phyloP scores from a whole-genome alignment of 2,888 invertebrate genomes.

The Phaedon cochleariae region DNA sequence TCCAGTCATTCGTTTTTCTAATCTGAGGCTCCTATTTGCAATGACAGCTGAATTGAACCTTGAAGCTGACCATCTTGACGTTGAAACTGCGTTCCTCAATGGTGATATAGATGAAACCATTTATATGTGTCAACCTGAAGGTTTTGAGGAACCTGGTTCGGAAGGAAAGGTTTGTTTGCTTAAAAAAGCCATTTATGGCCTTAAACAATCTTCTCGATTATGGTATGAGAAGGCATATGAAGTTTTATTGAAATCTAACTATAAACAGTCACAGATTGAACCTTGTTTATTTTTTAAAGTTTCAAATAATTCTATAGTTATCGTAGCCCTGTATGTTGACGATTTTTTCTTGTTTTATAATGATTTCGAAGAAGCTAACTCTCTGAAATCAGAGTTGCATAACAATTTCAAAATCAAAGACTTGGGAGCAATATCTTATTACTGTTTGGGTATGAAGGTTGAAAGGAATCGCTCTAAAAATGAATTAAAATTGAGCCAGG shows the following conservation, averaged over 20 bases:
- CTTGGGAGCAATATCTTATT: constrained; percentile 18
- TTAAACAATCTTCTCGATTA: constrained; percentile 32
- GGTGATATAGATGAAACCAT: constrained; percentile 40
- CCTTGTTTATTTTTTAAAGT: constrained; percentile 28
- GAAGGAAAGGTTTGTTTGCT: no score
- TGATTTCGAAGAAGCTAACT: constrained; percentile 13
- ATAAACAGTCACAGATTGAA: constrained; percentile 22
- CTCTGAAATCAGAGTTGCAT: constrained; percentile 8
- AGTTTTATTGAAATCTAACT: constrained; percentile 21
- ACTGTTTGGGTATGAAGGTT: constrained; percentile 26
- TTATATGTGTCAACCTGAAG: constrained; percentile 7
- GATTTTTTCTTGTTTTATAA: constrained; percentile 27
- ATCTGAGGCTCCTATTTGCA: no score
- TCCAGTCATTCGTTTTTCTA: no score
- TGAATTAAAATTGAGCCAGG: constrained; percentile 27
- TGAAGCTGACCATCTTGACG: constrained; percentile 43
- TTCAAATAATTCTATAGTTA: constrained; percentile 11
- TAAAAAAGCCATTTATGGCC: neutral
- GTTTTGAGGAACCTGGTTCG: no score
- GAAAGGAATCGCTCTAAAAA: constrained; percentile 19
- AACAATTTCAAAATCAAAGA: constrained; percentile 9
- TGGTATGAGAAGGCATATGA: constrained; percentile 37
- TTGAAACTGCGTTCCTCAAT: constrained; percentile 30
- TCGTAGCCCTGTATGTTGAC: constrained; percentile 25
- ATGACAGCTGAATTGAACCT: constrained; percentile 34